Conservation (phyloP, 2,888 invertebrate genomes). For the Drosophila cyrtoloma region DNA sequence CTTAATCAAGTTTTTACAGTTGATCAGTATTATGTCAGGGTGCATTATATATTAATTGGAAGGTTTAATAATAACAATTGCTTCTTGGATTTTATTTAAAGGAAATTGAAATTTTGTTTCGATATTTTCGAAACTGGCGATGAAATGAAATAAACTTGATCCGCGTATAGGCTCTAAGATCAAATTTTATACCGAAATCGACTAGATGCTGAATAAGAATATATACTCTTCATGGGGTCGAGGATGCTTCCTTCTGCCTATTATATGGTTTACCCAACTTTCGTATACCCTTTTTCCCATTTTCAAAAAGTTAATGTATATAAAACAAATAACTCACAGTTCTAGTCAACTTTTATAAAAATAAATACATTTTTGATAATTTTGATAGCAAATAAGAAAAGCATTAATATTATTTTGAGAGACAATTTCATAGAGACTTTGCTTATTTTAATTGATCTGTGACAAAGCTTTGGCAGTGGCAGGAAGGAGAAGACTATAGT, state of each 20-base stretch:
- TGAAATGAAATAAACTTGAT: rapidly evolving
- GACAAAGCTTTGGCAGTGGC: neutral
- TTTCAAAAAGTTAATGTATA: neutral
- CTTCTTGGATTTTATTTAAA: neutral
- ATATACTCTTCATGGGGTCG: neutral
- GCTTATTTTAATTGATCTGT: neutral
- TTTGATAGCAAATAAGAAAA: neutral
- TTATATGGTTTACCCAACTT: neutral
- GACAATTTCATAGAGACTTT: neutral
- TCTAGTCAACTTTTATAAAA: neutral
- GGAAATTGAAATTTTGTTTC: neutral
- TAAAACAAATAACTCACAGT: neutral
- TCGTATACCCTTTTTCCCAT: neutral
- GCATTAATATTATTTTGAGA: neutral
- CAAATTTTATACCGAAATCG: rapidly evolving
- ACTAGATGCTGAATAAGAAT: neutral
- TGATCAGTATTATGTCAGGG: neutral
- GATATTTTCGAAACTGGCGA: neutral
- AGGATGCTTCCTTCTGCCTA: neutral
- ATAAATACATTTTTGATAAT: neutral
- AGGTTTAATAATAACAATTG: rapidly evolving
- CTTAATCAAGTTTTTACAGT: rapidly evolving
- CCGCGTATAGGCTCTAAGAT: neutral
- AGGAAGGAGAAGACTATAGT: neutral
- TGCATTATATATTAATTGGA: neutral